Conservation (phyloP, 2,113 vertebrate genomes). For the Plotosus lineatus region DNA sequence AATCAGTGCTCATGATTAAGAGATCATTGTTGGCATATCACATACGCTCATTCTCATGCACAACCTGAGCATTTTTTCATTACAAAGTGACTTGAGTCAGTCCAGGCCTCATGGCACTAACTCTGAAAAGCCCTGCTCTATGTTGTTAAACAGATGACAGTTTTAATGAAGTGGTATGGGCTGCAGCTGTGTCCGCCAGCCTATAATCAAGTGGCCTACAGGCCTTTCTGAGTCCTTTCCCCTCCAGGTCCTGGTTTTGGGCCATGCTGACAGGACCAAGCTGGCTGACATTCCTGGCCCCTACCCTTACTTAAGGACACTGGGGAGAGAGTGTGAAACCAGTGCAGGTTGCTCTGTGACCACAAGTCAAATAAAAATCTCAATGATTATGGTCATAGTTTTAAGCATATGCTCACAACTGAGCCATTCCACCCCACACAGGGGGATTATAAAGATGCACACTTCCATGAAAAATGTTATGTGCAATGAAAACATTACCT, state of each 20-base stretch:
- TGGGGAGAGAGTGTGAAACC: constrained; percentile 65
- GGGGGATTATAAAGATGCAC: constrained; percentile 40
- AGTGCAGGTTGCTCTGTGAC: constrained; percentile 54
- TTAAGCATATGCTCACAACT: constrained; percentile 52
- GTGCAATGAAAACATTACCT: no score
- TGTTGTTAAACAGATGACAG: constrained; percentile 59
- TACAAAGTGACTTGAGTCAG: constrained; percentile 63
- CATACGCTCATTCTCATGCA: constrained; percentile 3
- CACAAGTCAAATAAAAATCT: constrained; percentile 53
- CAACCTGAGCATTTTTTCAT: constrained; percentile 64
- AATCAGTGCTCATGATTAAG: neutral
- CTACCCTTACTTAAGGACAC: constrained; percentile 47
- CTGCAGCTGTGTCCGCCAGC: constrained; percentile 63
- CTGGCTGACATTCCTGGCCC: constrained; percentile 53
- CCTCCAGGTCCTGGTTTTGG: constrained; percentile 17
- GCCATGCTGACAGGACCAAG: constrained; percentile 54
- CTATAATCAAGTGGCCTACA: constrained; percentile 61
- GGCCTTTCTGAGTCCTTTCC: constrained; percentile 55
- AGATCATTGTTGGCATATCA: neutral
- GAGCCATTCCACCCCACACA: constrained; percentile 36
- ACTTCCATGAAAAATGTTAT: constrained; percentile 22
- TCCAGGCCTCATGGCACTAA: constrained; percentile 17
- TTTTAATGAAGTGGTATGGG: constrained; percentile 64
- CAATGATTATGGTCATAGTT: constrained; percentile 53
- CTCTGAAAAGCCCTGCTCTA: constrained; percentile 45